Conservation (phyloP, 2,797 vertebrate genomes). For the Lepilemur septentrionalis region DNA sequence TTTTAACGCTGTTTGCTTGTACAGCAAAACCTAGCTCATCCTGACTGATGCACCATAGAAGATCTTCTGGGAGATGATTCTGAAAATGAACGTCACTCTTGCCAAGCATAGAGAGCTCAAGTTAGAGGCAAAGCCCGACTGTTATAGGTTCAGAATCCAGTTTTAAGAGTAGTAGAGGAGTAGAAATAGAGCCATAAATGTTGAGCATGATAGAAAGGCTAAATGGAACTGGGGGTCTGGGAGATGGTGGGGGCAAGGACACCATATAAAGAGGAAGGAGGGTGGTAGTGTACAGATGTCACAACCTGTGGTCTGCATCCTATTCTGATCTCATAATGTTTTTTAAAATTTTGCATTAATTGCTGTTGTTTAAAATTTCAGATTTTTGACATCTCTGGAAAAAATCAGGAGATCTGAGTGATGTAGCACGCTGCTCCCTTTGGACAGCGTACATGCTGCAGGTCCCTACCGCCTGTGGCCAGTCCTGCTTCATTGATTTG, state of each 20-base stretch:
- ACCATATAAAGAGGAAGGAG: background rate
- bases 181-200: accelerated
- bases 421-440: background rate
- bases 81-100: background rate
- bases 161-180: background rate
- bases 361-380: background rate
- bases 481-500: background rate
- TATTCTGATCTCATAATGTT: background rate
- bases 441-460: accelerated
- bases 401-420: background rate
- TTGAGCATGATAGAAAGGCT: no score
- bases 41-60: background rate
- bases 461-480: accelerated
- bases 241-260: background rate
- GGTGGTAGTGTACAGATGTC: background rate
- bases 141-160: background rate
- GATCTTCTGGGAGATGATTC: background rate
- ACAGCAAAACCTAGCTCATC: background rate
- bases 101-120: background rate
- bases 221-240: background rate
- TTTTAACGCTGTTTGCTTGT: background rate
- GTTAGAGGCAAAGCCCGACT: background rate
- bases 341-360: background rate
- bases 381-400: background rate
- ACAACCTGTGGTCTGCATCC: background rate